Evolutionary conservation across 1,140 invertebrate species (phyloP).

Genomic region (Anthonomus grandis): DNA sequence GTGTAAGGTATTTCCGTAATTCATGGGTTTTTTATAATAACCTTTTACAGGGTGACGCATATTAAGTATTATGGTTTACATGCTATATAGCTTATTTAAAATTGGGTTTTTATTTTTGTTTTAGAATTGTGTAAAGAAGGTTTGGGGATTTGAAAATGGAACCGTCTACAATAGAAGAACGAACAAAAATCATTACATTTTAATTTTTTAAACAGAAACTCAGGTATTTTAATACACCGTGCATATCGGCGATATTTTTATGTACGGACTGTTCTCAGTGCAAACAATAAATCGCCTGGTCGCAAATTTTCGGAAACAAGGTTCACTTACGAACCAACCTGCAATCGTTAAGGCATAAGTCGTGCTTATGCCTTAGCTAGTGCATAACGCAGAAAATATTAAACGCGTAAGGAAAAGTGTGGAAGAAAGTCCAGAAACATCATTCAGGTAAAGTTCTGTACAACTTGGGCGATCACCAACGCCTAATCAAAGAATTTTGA

Average conservation of each 20-base stretch:
- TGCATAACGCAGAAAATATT: too few species aligned
- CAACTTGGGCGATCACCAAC: constrained; percentile 2
- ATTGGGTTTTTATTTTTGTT: neutral
- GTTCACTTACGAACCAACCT: constrained; percentile 1
- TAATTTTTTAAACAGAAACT: constrained; percentile 6
- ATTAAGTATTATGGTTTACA: neutral
- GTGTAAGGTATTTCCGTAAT: too few species aligned
- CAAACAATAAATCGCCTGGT: constrained; percentile 6
- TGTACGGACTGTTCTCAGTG: constrained; percentile 3
- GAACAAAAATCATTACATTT: constrained; percentile 2
- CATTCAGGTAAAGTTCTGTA: constrained; percentile 7
- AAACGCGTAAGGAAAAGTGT: constrained; percentile 3
- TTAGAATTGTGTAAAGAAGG: constrained; percentile 5
- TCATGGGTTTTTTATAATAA: too few species aligned
- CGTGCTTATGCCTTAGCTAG: too few species aligned
- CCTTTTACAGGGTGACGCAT: constrained; percentile 5
- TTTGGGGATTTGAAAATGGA: constrained; percentile 8
- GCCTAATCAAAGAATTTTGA: constrained; percentile 5
- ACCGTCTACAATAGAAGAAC: neutral
- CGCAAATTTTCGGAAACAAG: constrained; percentile 8
- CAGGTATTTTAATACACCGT: constrained; percentile 1
- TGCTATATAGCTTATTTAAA: constrained; percentile 2
- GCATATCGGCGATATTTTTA: constrained; percentile 3
- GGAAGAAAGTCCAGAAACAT: neutral
- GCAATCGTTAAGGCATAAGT: neutral